Evolutionary conservation across 2,888 invertebrate species (phyloP).

Genomic region (Ceratothoa steindachneri): DNA sequence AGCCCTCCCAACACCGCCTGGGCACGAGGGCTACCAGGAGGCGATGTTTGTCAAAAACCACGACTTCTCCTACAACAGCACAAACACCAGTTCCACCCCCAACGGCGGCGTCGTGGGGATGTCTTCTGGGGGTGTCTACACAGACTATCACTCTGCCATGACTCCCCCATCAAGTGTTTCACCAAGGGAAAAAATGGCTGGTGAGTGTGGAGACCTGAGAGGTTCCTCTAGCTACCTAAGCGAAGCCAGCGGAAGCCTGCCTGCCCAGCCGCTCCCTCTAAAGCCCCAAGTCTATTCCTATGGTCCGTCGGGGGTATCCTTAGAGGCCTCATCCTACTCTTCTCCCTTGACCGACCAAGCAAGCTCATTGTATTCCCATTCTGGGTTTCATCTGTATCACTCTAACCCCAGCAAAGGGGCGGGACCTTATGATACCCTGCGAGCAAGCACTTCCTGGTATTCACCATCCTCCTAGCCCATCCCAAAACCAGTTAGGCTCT

Average conservation of each 20-base stretch:
- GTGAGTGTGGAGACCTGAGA: constrained; percentile 31
- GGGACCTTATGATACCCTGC: constrained; percentile 32
- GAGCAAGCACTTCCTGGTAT: constrained; percentile 39
- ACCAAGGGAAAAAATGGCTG: constrained; percentile 68
- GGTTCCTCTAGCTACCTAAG: constrained; percentile 30
- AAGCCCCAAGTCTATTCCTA: constrained; percentile 83
- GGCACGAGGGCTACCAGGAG: constrained; percentile 65
- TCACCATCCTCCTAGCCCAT: constrained; percentile 37
- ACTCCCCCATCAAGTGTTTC: constrained; percentile 96
- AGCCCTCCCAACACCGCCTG: constrained; percentile 82
- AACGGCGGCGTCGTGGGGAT: neutral
- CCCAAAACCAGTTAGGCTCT: neutral
- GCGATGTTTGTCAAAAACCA: constrained; percentile 38
- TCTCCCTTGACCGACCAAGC: constrained; percentile 62
- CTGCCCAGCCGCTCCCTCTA: constrained; percentile 68
- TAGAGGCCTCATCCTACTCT: constrained; percentile 50
- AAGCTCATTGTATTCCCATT: constrained; percentile 76
- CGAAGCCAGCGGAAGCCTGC: constrained; percentile 57
- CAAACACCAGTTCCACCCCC: neutral
- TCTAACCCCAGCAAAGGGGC: constrained; percentile 53
- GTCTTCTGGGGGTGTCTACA: constrained; percentile 24
- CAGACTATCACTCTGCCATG: constrained; percentile 69
- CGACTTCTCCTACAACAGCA: constrained; percentile 34
- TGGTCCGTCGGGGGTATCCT: constrained; percentile 28
- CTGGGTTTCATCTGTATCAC: constrained; percentile 82